Conservation (phyloP, 2,888 invertebrate species). For the Acleris cristana region DNA sequence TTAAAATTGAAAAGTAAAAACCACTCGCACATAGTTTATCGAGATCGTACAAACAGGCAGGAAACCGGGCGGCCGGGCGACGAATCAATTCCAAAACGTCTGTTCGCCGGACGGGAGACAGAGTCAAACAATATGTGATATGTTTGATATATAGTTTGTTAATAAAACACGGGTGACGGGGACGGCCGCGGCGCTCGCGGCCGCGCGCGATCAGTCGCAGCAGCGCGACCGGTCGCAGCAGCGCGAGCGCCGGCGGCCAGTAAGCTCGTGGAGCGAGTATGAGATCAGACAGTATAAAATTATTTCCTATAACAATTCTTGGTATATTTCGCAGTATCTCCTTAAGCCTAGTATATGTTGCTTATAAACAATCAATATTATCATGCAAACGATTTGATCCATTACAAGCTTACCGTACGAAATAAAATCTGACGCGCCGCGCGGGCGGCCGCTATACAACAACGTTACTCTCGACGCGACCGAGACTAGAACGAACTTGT, state of each 20-base stretch:
- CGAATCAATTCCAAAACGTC: constrained; percentile 10
- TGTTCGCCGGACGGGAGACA: constrained; percentile 6
- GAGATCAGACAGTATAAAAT: constrained; percentile 64
- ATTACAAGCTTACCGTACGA: constrained; percentile 56
- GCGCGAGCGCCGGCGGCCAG: constrained; percentile 39
- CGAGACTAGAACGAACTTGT: constrained; percentile 19
- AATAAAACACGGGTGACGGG: constrained; percentile 8
- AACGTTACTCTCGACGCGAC: constrained; percentile 48
- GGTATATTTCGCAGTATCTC: constrained; percentile 49
- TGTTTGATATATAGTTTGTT: constrained; percentile 36
- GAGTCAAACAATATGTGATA: constrained; percentile 34
- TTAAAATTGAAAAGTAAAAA: constrained; percentile 79
- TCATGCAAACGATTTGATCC: constrained; percentile 61
- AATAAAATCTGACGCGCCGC: constrained; percentile 47
- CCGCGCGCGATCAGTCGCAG: background rate
- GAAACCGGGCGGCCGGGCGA: constrained; percentile 12
- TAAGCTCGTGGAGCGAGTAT: constrained; percentile 57
- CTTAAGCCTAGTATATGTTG: constrained; percentile 52
- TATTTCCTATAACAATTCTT: constrained; percentile 64
- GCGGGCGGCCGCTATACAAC: constrained; percentile 44
- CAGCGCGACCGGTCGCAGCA: background rate
- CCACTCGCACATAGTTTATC: constrained; percentile 62
- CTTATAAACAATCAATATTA: constrained; percentile 52
- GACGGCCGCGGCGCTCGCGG: constrained; percentile 9
- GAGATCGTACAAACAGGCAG: constrained; percentile 43